phyloP scores from a whole-genome alignment of 2,888 invertebrate species.

The Blastobasis lacticolella region DNA sequence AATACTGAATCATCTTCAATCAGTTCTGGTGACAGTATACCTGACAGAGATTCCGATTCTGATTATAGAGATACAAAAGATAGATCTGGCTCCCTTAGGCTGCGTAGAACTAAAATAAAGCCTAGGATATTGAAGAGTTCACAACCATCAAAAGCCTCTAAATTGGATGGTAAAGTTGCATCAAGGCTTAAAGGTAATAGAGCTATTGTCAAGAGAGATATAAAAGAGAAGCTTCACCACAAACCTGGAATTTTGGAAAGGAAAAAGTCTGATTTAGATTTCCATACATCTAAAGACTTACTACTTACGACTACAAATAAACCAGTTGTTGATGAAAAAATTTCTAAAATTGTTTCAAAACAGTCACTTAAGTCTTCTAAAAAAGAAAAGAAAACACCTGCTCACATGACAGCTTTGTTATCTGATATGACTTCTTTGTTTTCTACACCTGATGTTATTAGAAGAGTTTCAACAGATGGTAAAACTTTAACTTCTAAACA shows the following conservation, averaged over 20 bases:
- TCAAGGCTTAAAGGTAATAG: constrained; percentile 45
- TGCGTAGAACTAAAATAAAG: constrained; percentile 49
- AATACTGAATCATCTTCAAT: constrained; percentile 64
- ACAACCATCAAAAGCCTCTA: constrained; percentile 32
- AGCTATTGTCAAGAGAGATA: constrained; percentile 41
- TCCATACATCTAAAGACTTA: constrained; percentile 31
- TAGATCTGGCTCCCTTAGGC: constrained; percentile 36
- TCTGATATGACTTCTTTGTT: constrained; percentile 81
- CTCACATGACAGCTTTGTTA: constrained; percentile 70
- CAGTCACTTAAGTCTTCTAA: constrained; percentile 45
- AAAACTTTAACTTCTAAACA: constrained; percentile 38
- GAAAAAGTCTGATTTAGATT: constrained; percentile 35
- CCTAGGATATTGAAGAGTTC: constrained; percentile 53
- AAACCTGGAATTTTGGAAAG: constrained; percentile 39
- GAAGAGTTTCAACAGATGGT: constrained; percentile 75
- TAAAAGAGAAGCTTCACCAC: constrained; percentile 47
- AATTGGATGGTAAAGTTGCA: constrained; percentile 43
- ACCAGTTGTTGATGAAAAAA: constrained; percentile 14
- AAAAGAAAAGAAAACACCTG: constrained; percentile 75
- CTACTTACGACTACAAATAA: constrained; percentile 33
- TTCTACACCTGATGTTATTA: constrained; percentile 85
- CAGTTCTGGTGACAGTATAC: constrained; percentile 70
- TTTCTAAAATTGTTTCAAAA: constrained; percentile 57
- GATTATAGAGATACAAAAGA: constrained; percentile 71
- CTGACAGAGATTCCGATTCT: constrained; percentile 77